Conservation (phyloP, 2,888 invertebrate species). For the Doris montereyensis region DNA sequence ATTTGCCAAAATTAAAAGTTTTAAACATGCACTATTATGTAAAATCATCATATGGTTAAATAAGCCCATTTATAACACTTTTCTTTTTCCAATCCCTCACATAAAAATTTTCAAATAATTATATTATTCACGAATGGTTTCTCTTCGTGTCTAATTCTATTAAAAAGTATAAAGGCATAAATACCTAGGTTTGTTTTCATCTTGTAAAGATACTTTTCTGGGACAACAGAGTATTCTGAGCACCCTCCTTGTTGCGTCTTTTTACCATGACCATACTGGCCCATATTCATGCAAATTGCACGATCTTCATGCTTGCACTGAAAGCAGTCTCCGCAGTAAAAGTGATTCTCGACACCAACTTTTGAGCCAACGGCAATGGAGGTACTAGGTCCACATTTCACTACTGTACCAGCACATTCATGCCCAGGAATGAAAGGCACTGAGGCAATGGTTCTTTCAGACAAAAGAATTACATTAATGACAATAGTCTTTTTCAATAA, state of each 20-base stretch:
- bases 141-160: too few species aligned
- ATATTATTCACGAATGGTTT: too few species aligned
- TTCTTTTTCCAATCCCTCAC: too few species aligned
- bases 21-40: too few species aligned
- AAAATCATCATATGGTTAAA: too few species aligned
- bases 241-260: constrained; percentile 66
- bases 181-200: constrained; percentile 59
- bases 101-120: too few species aligned
- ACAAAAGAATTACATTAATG: too few species aligned
- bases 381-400: constrained; percentile 65
- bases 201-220: constrained; percentile 60
- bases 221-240: constrained; percentile 67
- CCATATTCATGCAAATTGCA: constrained; percentile 66
- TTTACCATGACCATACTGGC: constrained; percentile 68
- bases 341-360: constrained; percentile 68
- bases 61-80: too few species aligned
- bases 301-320: constrained; percentile 59
- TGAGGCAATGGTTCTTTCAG: too few species aligned
- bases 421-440: constrained; percentile 69
- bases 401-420: constrained; percentile 66
- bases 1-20: too few species aligned
- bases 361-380: constrained; percentile 56
- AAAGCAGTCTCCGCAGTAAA: constrained; percentile 64
- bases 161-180: constrained; percentile 16
- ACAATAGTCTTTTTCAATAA: too few species aligned